phyloP scores from a whole-genome alignment of 2,113 vertebrate genomes.

The Serinus canaria region DNA sequence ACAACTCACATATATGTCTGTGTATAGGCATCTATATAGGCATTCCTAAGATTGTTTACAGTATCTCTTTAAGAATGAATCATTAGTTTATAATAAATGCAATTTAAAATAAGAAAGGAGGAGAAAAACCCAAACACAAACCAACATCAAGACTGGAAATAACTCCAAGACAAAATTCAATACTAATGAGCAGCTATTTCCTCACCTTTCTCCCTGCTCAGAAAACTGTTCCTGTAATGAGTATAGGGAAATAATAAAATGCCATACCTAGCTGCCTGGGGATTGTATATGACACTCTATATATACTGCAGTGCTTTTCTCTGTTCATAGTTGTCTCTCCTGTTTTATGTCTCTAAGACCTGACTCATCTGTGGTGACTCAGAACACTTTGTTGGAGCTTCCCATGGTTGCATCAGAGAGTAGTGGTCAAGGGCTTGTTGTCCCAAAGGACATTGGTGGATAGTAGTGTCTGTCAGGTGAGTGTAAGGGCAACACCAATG shows the following conservation, averaged over 20 bases:
- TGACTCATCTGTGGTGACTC: not conserved
- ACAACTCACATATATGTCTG: not conserved
- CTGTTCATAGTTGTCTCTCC: not conserved
- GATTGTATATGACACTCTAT: not conserved
- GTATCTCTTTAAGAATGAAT: not conserved
- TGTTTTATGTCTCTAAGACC: not conserved
- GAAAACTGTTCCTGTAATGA: not conserved
- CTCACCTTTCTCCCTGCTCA: not conserved
- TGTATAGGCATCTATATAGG: not conserved
- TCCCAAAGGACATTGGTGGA: not conserved
- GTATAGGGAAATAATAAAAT: not conserved
- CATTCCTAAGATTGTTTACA: not conserved
- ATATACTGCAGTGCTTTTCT: not conserved
- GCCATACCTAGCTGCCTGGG: not conserved
- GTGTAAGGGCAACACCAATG: not conserved
- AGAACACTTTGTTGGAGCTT: not conserved
- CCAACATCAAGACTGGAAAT: not conserved
- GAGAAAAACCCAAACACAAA: not conserved
- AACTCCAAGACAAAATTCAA: not conserved
- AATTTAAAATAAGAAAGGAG: not conserved
- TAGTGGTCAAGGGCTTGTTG: not conserved
- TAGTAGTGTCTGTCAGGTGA: not conserved
- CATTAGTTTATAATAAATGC: not conserved
- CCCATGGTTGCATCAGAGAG: not conserved
- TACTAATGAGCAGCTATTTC: not conserved